These are phyloP conservation scores for Bos indicus DNA, from an alignment of 2,113 vertebrate genomes.

Conservation along the genomic window DNA sequence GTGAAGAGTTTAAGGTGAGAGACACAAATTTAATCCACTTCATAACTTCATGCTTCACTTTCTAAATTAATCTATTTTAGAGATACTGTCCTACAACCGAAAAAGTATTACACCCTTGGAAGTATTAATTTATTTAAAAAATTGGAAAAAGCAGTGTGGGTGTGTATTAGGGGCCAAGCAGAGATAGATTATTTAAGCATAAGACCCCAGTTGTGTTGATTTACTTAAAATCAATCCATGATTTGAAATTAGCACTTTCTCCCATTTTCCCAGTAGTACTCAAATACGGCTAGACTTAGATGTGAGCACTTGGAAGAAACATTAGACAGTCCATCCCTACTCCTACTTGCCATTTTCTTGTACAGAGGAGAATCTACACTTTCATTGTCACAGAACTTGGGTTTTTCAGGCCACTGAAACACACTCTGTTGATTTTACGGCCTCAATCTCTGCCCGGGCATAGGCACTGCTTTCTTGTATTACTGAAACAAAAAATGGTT, in stretches of 20 bases:
- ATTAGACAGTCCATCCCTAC: not conserved
- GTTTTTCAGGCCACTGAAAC: conserved; percentile 35
- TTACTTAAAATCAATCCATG: not conserved
- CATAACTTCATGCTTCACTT: not conserved
- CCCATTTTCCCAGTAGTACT: not conserved
- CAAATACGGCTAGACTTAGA: not conserved
- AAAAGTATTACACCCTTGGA: not conserved
- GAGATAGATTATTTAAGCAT: not conserved
- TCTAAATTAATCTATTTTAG: not conserved
- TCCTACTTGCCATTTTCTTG: not conserved
- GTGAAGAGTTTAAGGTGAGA: not conserved
- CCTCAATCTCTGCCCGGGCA: not conserved
- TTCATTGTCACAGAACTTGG: not conserved
- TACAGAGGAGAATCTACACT: not conserved
- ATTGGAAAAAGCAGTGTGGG: not conserved
- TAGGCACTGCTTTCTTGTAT: not conserved
- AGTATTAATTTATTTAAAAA: not conserved
- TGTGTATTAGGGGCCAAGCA: not conserved
- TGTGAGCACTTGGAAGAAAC: not conserved
- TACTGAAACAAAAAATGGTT: conserved; percentile 44
- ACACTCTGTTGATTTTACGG: conserved; percentile 20
- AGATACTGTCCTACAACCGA: not conserved
- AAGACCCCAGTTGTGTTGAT: not conserved
- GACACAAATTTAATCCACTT: not conserved
- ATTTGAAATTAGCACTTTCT: not conserved